Evolutionary conservation across 2,113 vertebrate species (phyloP), one percentile per base, ranked within the genome.

Genomic region (Sphyrna mokarran): DNA sequence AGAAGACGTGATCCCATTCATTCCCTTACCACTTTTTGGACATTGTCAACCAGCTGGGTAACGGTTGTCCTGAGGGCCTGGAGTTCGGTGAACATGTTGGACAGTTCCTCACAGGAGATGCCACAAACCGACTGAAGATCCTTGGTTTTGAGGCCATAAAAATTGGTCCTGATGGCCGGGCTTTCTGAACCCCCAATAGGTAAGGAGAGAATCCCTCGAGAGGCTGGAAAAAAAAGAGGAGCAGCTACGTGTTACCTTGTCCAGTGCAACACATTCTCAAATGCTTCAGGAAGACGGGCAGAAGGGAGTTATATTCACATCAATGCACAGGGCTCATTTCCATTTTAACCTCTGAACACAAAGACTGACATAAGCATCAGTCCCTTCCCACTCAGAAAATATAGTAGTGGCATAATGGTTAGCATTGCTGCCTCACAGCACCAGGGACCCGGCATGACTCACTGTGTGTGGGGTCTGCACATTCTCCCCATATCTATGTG

Each of bases 111-210:
- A 95, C 99, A 99, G 69, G 99, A 98, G 97, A 99, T 98, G 18
- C 99, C 99, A 33, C 99, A 99, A 96, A 99, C 97, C 86, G 98
- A 97, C 96, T 98, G 98, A 93, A 98, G 97, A 96, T 98, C 99
- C 98, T 99, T 99, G 95, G 98, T 97, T 98, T 99, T 99, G 97
- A 99, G 99, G 95, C 99, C 98, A 0, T 98, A 98, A 96, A 98
- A 99, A 96, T 99, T 98, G 1, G 98, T 99, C 95, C 99, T 98
- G 96, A 99, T 99, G 96, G 99, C 99, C 16, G 99, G 98, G 95
- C 99, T 99, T 95, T 95, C 94, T 96, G 99, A 99, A 43, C 98
- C 98, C 7, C 99, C 99, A 72, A 99, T 97, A 83, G 98, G 98
- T 69, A 99, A 96, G 96, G 98, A 98, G 96, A 99, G 98, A 95